These are phyloP conservation scores for Gadopsis bispinosus DNA, from an alignment of 2,797 vertebrate species.

Conservation along the genomic window DNA sequence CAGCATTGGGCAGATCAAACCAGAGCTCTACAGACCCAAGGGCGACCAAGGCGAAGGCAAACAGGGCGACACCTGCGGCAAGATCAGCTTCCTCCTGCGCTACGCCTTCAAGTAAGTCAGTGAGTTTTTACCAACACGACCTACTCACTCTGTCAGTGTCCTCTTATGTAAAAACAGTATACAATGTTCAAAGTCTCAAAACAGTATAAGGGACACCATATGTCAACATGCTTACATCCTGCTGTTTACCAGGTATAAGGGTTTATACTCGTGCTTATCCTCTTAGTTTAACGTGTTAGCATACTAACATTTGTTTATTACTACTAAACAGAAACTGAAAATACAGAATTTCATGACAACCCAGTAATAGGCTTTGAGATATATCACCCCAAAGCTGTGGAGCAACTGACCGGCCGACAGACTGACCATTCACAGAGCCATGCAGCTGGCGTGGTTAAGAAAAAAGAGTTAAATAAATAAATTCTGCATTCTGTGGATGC, in stretches of 20 bases:
- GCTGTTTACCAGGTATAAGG: not conserved
- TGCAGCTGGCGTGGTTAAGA: not conserved
- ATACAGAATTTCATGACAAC: not conserved
- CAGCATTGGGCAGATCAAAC: slow-evolving; percentile 94
- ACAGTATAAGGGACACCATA: too few species aligned
- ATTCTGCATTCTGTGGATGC: not conserved
- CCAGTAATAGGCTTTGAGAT: not conserved
- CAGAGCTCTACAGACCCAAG: slow-evolving; percentile 91
- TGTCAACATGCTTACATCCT: not conserved
- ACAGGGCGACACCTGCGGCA: slow-evolving; percentile 87
- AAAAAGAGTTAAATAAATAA: not conserved
- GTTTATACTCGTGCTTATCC: not conserved
- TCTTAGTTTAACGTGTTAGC: not conserved
- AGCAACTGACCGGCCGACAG: not conserved
- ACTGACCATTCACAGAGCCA: not conserved
- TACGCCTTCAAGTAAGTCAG: slow-evolving; percentile 89
- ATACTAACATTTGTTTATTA: not conserved
- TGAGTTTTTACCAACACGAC: not conserved
- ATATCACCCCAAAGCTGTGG: too few species aligned
- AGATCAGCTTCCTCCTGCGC: slow-evolving; percentile 92
- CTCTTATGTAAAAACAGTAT: not conserved
- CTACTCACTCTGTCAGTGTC: not conserved
- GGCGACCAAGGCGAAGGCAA: slow-evolving; percentile 85
- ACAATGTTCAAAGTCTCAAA: not conserved
- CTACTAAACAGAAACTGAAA: not conserved